Evolutionary conservation across 2,797 vertebrate species (phyloP), one percentile per base, ranked within the genome.

Genomic region (Mionectes olivaceus): DNA sequence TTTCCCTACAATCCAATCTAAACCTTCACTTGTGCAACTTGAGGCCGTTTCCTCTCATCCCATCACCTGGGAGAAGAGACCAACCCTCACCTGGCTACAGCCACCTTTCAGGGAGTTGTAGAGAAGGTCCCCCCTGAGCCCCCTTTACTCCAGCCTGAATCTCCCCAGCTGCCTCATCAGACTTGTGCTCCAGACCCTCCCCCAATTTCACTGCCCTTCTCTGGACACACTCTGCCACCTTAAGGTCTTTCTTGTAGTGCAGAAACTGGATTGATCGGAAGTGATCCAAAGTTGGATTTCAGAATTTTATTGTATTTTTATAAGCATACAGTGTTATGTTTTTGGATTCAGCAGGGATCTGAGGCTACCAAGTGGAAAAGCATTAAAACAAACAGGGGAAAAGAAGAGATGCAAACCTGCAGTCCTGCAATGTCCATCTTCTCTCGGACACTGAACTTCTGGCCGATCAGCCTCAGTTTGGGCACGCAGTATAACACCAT

Each of bases 401-500:
- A 56, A 78, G 28, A 83, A 46, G 30, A 87, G 46, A 73, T 12
- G 95, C 98, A 52, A 92, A 99, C 99, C 99, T 99, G 99, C 97
- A 99, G 98, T 96, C 98, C 99, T 9, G 99, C 99, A 57, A 99
- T 99, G 97, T 99, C 99, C 75, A 99, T 99, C 97, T 99, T 98
- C 97, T 99, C 99, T 81, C 99, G 98, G 89, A 99, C 99, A 7
- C 99, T 99, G 97, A 99, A 99, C 97, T 99, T 99, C 98, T 99
- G 99, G 67, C 99, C 99, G 90, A 99, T 99, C 89, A 99, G 98
- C 87, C 99, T 96, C 90, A 99, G 98, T 93, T 99, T 99, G 83
- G 99, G 99, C 94, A 99, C 99, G 41, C 99, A 99, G 97, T 99
- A 99, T 37, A 99, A 98, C 95, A 99, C 96, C 99, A 99, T 99